phyloP scores from a whole-genome alignment of 2,888 invertebrate genomes.

The Trachelus iudaicus region DNA sequence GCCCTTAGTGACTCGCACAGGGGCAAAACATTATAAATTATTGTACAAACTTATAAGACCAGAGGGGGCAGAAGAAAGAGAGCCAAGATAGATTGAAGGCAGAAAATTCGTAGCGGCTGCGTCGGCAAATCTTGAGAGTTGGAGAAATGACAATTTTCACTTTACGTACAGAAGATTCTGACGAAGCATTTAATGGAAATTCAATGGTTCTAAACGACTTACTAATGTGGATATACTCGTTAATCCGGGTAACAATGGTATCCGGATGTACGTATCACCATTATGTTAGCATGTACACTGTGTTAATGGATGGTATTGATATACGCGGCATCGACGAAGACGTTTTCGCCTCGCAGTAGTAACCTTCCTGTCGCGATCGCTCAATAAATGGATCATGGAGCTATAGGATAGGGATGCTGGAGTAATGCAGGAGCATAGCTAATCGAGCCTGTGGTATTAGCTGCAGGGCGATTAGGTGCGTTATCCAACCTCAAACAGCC shows the following conservation, averaged over 20 bases:
- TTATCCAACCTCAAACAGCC: constrained; percentile 45
- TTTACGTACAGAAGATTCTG: background rate
- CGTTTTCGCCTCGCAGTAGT: background rate
- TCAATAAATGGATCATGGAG: constrained; percentile 37
- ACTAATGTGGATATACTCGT: no score
- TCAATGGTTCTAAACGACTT: no score
- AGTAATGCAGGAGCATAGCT: constrained; percentile 24
- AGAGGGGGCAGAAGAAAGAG: background rate
- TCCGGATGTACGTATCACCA: no score
- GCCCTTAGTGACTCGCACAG: background rate
- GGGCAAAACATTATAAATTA: background rate
- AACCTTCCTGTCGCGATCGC: constrained; percentile 21
- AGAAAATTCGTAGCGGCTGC: background rate
- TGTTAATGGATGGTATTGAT: no score
- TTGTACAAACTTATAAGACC: background rate
- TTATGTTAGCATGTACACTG: no score
- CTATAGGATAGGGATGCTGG: constrained; percentile 17
- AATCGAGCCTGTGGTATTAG: constrained; percentile 44
- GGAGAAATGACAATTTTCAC: background rate
- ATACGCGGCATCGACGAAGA: no score
- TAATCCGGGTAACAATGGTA: no score
- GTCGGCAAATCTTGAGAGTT: background rate
- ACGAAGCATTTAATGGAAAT: no score
- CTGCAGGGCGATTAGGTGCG: constrained; percentile 41
- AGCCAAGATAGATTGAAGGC: background rate